Base-by-base conservation (phyloP, 2,888 invertebrate genomes). In the Heterodera filipjevi region DNA sequence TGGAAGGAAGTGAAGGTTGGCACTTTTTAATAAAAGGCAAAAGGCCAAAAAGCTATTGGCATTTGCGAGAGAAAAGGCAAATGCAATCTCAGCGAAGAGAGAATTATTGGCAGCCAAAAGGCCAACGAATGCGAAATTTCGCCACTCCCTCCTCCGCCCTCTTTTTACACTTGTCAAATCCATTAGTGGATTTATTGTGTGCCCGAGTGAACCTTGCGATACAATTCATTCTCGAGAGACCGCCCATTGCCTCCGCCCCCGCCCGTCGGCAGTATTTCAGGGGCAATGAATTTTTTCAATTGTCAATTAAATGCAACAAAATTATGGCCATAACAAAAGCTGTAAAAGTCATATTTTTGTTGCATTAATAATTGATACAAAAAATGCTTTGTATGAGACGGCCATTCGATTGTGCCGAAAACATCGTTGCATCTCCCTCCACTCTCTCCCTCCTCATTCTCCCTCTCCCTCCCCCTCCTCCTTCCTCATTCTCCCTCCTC, bases 171-270 rank as follows among this genome's bases (percentile, higher is more conserved):
- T 49, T 59, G 27, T 59, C 8, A 59, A 59, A 59, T 59, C 59
- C 59, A 59, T 59, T 59, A n/a, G n/a, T 27, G 59, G 27, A 27
- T 59, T 53, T 59, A 59, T 59, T 59, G 59, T 59, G 59, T 22
- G 59, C 59, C 53, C 59, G 59, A 59, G 10, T 59, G 59, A 59
- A 22, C 27, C 10, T 27, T n/a, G 59, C 22, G 59, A 22, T 27
- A 59, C 59, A 59, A 59, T 59, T 59, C 59, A 59, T 59, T 59
- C 59, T 59, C 59, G 49, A 14, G 3, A 22, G 59, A 8, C 12
- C 59, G 59, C 59, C 59, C 53, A 53, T 53, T 49, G n/a, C n/a
- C n/a, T n/a, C n/a, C 3, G 53, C 53, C 53, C 39, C 6, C 39
- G 39, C 12, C 12, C n/a, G n/a, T 39, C 39, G 39, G 39, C 39